Percentiles rank a stretch among this genome's conserved stretches.
These are phyloP conservation scores for Raja brachyura DNA, from an alignment of 2,113 vertebrate genomes.

Conservation along the genomic window DNA sequence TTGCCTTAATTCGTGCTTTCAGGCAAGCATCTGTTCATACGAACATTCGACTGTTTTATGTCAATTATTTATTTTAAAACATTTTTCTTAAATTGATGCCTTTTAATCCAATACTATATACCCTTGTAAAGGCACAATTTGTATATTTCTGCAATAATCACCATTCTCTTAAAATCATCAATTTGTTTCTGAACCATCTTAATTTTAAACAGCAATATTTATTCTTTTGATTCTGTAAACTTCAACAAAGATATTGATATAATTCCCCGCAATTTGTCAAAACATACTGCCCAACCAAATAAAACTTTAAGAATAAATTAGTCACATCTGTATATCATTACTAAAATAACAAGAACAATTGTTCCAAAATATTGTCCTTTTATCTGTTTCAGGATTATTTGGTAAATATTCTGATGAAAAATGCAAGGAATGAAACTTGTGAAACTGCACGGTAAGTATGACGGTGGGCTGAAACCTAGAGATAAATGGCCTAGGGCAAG, in stretches of 20 bases:
- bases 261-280: not conserved
- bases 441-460: constrained; percentile 82
- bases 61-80: constrained; percentile 28
- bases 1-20: constrained; percentile 9
- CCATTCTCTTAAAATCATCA: not conserved
- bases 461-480: constrained; percentile 16
- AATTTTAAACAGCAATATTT: not conserved
- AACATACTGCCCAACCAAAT: not conserved
- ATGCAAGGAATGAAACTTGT: constrained; percentile 78
- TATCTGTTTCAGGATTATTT: constrained; percentile 70
- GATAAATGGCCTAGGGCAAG: no score
- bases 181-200: not conserved
- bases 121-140: not conserved
- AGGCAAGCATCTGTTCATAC: constrained; percentile 24
- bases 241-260: not conserved
- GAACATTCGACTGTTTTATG: constrained; percentile 9
- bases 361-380: not conserved
- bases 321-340: not conserved
- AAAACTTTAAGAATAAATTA: not conserved
- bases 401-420: constrained; percentile 80
- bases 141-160: not conserved
- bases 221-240: not conserved
- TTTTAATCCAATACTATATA: not conserved
- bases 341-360: not conserved
- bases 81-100: not conserved